Evolutionary conservation across 2,113 vertebrate species (phyloP).

Genomic region (Clarias gariepinus): DNA sequence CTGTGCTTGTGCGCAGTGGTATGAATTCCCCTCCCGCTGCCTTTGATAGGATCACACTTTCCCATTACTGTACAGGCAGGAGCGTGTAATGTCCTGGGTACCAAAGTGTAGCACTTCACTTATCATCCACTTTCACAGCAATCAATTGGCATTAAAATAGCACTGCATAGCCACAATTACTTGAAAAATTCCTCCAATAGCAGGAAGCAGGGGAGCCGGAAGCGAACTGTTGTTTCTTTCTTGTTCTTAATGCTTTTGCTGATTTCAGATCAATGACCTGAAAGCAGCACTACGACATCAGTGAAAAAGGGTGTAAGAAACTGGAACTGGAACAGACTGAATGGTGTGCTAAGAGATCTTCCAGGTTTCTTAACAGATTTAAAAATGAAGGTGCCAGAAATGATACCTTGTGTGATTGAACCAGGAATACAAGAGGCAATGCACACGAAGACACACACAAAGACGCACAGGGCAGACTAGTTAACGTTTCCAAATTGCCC

Average conservation of each 20-base stretch:
- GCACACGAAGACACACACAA: too few relatives aligned
- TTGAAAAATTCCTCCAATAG: constrained; percentile 17
- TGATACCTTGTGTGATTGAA: background rate
- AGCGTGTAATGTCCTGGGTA: constrained; percentile 42
- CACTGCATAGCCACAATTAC: constrained; percentile 35
- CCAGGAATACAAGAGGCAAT: background rate
- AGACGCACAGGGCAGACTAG: background rate
- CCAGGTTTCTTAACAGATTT: background rate
- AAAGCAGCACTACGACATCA: background rate
- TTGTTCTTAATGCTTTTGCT: background rate
- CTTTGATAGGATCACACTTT: constrained; percentile 49
- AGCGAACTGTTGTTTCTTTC: constrained; percentile 9
- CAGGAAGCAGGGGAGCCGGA: background rate
- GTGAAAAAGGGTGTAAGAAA: background rate
- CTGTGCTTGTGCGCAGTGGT: constrained; percentile 19
- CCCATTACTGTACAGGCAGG: constrained; percentile 45
- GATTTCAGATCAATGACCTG: background rate
- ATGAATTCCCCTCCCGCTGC: constrained; percentile 1
- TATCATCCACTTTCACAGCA: constrained; percentile 52
- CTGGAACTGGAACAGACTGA: background rate
- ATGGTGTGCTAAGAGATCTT: constrained; percentile 5
- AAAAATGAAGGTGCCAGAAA: constrained; percentile 3
- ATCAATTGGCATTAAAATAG: constrained; percentile 45
- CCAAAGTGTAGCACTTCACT: constrained; percentile 45
- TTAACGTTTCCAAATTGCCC: too few relatives aligned